Percentiles rank a stretch among this genome's conserved stretches.
Evolutionary conservation across 2,888 invertebrate species (phyloP).

Genomic region (Drosophila nigricruria): DNA sequence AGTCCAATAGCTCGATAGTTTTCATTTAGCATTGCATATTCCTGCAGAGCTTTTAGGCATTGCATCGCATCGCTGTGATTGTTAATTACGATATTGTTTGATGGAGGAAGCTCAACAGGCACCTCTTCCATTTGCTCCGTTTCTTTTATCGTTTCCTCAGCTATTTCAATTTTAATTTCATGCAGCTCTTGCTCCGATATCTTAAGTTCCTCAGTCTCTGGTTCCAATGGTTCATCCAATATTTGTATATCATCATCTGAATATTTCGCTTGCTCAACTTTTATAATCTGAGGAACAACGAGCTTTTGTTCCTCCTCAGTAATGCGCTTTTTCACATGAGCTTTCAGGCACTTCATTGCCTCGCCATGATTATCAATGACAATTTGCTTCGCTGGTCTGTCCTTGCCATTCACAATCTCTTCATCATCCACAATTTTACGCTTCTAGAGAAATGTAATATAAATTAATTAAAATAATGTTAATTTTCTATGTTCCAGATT

Average conservation of each 20-base stretch:
- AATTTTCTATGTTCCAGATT: background rate
- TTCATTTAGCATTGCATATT: constrained; percentile 80
- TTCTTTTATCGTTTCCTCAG: background rate
- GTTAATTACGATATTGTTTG: constrained; percentile 10
- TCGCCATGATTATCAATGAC: constrained; percentile 15
- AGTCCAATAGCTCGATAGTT: constrained; percentile 83
- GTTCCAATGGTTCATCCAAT: background rate
- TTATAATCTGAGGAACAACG: background rate
- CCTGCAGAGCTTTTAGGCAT: constrained; percentile 75
- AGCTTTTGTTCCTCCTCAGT: background rate
- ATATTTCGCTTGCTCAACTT: background rate
- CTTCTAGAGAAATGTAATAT: background rate
- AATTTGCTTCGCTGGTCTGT: background rate
- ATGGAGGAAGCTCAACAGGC: background rate
- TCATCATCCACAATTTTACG: background rate
- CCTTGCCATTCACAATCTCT: background rate
- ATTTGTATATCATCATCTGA: background rate
- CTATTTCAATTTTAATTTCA: background rate
- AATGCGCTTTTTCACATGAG: constrained; percentile 16
- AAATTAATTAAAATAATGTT: no score
- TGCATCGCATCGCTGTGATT: constrained; percentile 36
- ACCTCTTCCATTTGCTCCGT: background rate
- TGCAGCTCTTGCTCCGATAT: background rate
- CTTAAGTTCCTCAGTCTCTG: no score
- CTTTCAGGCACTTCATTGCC: constrained; percentile 1